phyloP scores from a whole-genome alignment of 2,888 invertebrate genomes.

The Polyommatus iphigenia region DNA sequence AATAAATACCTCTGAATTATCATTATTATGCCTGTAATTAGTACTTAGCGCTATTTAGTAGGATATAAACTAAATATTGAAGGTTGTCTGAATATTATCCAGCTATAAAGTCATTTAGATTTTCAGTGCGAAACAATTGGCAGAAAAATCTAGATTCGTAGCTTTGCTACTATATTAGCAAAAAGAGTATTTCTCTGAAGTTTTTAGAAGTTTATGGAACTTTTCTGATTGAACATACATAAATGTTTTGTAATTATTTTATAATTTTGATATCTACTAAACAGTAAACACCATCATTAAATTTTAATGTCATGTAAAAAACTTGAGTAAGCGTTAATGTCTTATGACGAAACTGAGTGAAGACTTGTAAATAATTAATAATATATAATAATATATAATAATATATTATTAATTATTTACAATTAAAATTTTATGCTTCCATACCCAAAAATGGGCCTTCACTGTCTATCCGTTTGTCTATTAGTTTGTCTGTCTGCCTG shows the following conservation, averaged over 20 bases:
- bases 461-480: background rate
- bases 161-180: background rate
- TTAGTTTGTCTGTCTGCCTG: background rate
- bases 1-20: too few species aligned
- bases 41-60: too few species aligned
- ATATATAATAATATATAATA: too few species aligned
- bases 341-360: background rate
- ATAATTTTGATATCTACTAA: background rate
- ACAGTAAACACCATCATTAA: background rate
- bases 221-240: background rate
- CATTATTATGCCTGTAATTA: too few species aligned
- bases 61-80: too few species aligned
- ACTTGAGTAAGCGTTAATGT: background rate
- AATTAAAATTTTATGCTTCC: background rate
- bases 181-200: background rate
- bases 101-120: too few species aligned
- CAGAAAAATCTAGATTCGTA: too few species aligned
- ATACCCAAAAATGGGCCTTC: background rate
- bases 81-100: too few species aligned
- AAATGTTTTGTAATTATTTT: background rate
- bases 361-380: background rate
- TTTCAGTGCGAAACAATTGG: too few species aligned
- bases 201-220: background rate
- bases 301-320: background rate
- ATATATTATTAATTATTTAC: too few species aligned